Evolutionary conservation across 2,113 vertebrate genomes (phyloP).

Genomic region (Galemys pyrenaicus): DNA sequence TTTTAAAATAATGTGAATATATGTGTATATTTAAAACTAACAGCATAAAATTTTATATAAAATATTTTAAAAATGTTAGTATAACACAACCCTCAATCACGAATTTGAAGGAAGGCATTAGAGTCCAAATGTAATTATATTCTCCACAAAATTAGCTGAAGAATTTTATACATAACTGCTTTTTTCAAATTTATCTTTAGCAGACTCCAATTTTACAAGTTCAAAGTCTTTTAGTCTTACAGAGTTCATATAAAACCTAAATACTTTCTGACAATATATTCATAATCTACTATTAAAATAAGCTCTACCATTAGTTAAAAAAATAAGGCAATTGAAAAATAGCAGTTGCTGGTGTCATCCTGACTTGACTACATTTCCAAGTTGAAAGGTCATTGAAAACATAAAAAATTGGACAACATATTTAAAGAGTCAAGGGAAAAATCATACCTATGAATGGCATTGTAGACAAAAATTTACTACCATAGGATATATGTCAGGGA

Average conservation of each 20-base stretch:
- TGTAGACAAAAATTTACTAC: constrained; percentile 67
- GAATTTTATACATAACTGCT: neutral
- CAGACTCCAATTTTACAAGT: neutral
- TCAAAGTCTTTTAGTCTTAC: neutral
- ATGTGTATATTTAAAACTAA: neutral
- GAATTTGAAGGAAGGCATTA: neutral
- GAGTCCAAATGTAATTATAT: neutral
- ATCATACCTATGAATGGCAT: constrained; percentile 33
- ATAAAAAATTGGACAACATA: constrained; percentile 54
- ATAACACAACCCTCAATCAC: neutral
- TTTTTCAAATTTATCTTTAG: neutral
- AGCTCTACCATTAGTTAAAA: neutral
- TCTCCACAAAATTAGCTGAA: neutral
- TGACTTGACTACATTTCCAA: constrained; percentile 38
- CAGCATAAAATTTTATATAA: neutral
- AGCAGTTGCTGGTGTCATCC: constrained; percentile 39
- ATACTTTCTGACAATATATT: neutral
- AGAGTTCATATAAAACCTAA: neutral
- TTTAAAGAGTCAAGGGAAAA: constrained; percentile 13
- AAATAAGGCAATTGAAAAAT: constrained; percentile 34
- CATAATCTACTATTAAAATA: neutral
- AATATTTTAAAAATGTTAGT: neutral
- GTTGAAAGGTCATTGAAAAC: constrained; percentile 55
- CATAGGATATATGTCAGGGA: constrained; percentile 63
- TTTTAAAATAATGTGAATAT: neutral